Base-by-base conservation (phyloP, 2,888 invertebrate genomes). In the Lepidocyrtoides sp. region DNA sequence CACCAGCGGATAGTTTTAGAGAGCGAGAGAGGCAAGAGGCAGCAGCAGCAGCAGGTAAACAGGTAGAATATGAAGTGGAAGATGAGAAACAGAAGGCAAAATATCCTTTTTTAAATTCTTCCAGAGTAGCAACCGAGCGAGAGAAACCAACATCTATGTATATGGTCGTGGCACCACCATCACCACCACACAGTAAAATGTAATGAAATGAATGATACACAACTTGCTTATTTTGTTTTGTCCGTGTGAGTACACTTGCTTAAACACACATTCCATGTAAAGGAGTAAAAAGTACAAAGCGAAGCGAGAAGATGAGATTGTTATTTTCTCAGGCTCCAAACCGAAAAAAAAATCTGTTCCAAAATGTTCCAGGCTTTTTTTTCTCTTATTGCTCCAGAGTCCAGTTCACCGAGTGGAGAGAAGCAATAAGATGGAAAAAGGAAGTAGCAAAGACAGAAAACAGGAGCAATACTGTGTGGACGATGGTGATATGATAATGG, bases 71-170 rank as follows among this genome's bases (percentile, higher is more conserved):
- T 48, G 48, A 81, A 23, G 32, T 57, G 17, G 17, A 51, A 51
- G 44, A 79, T 7, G 85, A 72, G 57, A 85, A 54, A 48, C 44
- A 85, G 48, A 72, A 63, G 63, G 69, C 36, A 66, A 82, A 72
- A 82, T 48, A 32, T 89, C 89, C 88, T 88, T 82, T 89, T 82
- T 89, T 44, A 57, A 82, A 89, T 82, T 82, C 82, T 51, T 89
- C 81, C 87, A 81, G 87, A 79, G 87, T 88, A 48, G 44, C n/a
- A 66, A 26, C 26, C 26, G 66, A 84, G 84, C 44, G 54, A 87
- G 17, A 63, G 51, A 41, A 54, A 87, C 51, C 48, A 81, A 51
- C 57, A 79, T 60, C 48, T 23, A 77, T n/a, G 23, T n/a, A n/a
- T 41, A 26, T 60, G 8, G 72, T 23, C 26, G 81, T 54, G 57